Evolutionary conservation across 2,888 invertebrate genomes (phyloP), one percentile per base, ranked within the genome.

Genomic region (Conomelus anceps): DNA sequence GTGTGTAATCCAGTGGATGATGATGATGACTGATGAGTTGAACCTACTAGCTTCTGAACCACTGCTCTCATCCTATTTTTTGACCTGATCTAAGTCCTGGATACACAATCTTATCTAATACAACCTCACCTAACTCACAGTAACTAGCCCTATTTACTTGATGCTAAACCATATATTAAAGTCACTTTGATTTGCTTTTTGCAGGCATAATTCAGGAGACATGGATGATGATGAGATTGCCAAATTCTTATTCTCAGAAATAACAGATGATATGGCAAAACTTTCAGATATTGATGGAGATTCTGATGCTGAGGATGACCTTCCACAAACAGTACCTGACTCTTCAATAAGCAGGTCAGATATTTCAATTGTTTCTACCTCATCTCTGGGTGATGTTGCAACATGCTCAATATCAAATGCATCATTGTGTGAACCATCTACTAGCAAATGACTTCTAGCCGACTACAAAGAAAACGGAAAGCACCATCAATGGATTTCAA

Each of bases 241-340:
- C 1, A 13, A 23, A 85, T 85, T 85, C 11, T n/a, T 85, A 20
- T 20, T 23, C n/a, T 85, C n/a, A 23, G 23, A 85, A 13, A n/a
- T 85, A 17, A 85, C 85, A 13, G 85, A 85, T 85, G 85, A 85
- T n/a, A 85, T 85, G 85, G 85, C 85, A 23, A n/a, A 85, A 85
- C 6, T 23, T 17, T 85, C 85, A 85, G 85, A 85, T 23, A 85
- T 85, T 85, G 85, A 85, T 23, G 85, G 85, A 85, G 85, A 85
- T 85, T 85, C 85, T 85, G 85, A 85, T 85, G 85, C 85, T n/a
- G 85, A 85, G 22, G 85, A 85, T 23, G 85, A 85, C 23, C 85
- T 85, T 85, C 85, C 85, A 7, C 7, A n/a, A 85, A 85, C 85
- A 23, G n/a, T 85, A 85, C 23, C 85, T 23, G 85, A 85, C n/a